Evolutionary conservation across 35 echinoderm and acorn worm species (phyloP).

Genomic region (Antedon bifida): DNA sequence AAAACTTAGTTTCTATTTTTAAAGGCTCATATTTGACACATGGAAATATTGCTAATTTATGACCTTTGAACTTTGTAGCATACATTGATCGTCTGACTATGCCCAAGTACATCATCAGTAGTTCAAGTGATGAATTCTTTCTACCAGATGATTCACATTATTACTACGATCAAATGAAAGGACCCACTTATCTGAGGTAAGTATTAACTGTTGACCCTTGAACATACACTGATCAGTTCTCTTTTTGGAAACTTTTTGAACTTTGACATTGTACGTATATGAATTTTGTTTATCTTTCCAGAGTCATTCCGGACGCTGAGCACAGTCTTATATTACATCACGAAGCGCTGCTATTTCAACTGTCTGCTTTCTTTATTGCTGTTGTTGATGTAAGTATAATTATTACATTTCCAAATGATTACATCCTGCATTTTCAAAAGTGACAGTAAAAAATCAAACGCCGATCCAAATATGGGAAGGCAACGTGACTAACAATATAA

Average conservation of each 20-base stretch:
- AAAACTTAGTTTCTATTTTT: too few species aligned
- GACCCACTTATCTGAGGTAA: constrained; percentile 60
- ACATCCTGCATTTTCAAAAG: too few species aligned
- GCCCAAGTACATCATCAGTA: constrained; percentile 67
- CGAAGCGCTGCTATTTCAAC: not conserved
- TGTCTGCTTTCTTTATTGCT: not conserved
- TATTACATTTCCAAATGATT: not conserved
- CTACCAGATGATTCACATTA: constrained; percentile 83
- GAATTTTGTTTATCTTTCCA: not conserved
- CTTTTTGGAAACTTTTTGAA: too few species aligned
- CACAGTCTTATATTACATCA: not conserved
- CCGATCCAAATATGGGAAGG: too few species aligned
- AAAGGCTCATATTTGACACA: too few species aligned
- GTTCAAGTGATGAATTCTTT: constrained; percentile 75
- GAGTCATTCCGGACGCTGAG: not conserved
- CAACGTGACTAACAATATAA: too few species aligned
- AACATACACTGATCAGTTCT: too few species aligned
- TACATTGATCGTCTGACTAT: constrained; percentile 55
- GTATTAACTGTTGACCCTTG: too few species aligned
- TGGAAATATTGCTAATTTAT: too few species aligned
- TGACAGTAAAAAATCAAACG: too few species aligned
- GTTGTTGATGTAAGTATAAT: not conserved
- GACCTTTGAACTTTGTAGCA: constrained; percentile 26
- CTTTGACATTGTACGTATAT: too few species aligned
- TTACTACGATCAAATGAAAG: constrained; percentile 48